phyloP scores from a whole-genome alignment of 2,888 invertebrate genomes.

The Microplitis deprimator region DNA sequence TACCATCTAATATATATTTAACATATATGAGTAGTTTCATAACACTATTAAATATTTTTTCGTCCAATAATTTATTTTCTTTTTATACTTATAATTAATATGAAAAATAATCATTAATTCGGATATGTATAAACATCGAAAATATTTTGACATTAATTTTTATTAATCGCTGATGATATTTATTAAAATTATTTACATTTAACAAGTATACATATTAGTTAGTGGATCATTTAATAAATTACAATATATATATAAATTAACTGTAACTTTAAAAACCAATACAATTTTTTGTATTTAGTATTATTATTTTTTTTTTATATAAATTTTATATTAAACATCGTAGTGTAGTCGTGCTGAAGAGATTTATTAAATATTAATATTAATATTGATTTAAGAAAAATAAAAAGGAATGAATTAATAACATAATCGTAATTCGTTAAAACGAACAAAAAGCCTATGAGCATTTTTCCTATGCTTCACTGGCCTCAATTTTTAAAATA shows the following conservation, averaged over 20 bases:
- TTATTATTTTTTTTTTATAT: not conserved
- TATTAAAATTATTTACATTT: not conserved
- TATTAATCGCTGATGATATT: not conserved
- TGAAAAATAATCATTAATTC: not conserved
- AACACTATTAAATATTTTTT: not conserved
- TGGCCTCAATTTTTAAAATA: not conserved
- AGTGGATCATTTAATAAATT: conserved; percentile 33
- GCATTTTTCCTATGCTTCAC: not conserved
- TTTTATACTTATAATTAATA: too few relatives aligned
- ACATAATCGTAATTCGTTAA: conserved; percentile 30
- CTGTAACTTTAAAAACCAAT: conserved; percentile 20
- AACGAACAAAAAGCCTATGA: conserved; percentile 39
- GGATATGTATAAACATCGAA: not conserved
- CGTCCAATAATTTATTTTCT: not conserved
- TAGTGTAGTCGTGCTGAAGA: not conserved
- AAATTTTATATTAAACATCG: not conserved
- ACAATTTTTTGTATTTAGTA: conserved; percentile 16
- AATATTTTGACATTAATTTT: not conserved
- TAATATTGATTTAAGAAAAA: not conserved
- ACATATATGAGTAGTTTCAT: too few relatives aligned
- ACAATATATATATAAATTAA: conserved; percentile 29
- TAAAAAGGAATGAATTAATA: conserved; percentile 41
- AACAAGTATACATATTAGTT: not conserved
- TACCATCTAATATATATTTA: too few relatives aligned
- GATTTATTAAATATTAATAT: not conserved